A percentile compares a stretch with the other conserved stretches of the same genome.
Conservation (phyloP, 2,797 vertebrate species). For the Rhinatrema bivittatum region DNA sequence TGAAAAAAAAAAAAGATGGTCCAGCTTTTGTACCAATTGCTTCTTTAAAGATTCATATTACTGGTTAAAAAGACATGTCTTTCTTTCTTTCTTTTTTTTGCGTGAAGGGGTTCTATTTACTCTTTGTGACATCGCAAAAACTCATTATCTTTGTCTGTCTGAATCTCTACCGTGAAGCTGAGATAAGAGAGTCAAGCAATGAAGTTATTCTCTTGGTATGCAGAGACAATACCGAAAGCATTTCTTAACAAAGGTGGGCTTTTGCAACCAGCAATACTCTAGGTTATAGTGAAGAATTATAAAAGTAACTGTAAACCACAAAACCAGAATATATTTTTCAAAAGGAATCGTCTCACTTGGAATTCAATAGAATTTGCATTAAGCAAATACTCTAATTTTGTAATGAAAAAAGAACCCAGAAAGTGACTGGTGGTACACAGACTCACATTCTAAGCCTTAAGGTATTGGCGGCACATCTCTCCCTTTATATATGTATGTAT, state of each 20-base stretch:
- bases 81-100: conserved; percentile 25
- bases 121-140: conserved; percentile 27
- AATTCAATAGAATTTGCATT: conserved; percentile 16
- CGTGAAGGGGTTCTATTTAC: conserved; percentile 35
- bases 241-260: conserved; percentile 8
- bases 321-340: conserved; percentile 15
- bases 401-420: too few relatives aligned
- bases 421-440: too few relatives aligned
- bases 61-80: conserved; percentile 3
- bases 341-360: conserved; percentile 13
- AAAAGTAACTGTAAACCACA: conserved; percentile 18
- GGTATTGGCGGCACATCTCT: too few relatives aligned
- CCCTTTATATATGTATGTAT: too few relatives aligned
- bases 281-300: conserved; percentile 8
- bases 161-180: conserved; percentile 15
- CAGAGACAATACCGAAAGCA: background rate
- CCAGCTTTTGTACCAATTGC: too few relatives aligned
- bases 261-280: conserved; percentile 7
- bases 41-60: too few relatives aligned
- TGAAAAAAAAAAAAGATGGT: too few relatives aligned
- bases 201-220: conserved; percentile 4
- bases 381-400: too few relatives aligned
- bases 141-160: conserved; percentile 29
- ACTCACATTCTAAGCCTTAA: too few relatives aligned
- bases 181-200: conserved; percentile 34